Percentiles rank a stretch among this genome's conserved stretches.
Evolutionary conservation across 2,113 vertebrate species (phyloP).

Genomic region (Acrocephalus arundinaceus): DNA sequence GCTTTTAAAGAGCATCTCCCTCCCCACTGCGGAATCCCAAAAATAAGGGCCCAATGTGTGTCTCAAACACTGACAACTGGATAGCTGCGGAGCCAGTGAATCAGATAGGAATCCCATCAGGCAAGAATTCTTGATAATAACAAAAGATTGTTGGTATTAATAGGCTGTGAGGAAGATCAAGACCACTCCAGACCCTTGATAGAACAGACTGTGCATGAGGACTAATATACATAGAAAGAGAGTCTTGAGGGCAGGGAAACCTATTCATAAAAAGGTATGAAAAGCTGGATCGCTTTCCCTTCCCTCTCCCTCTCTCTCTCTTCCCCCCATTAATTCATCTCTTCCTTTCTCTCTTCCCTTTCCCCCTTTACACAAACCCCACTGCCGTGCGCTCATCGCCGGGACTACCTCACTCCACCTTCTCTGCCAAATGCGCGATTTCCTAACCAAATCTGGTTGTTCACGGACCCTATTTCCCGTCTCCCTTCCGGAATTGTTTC

Average conservation of each 20-base stretch:
- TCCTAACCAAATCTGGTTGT: rapidly evolving
- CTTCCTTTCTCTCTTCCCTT: neutral
- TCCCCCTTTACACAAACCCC: neutral
- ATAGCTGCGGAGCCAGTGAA: neutral
- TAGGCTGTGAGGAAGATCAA: neutral
- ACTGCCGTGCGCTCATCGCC: neutral
- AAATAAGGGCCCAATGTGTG: too few species aligned
- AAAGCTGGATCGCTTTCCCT: neutral
- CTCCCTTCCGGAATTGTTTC: rapidly evolving
- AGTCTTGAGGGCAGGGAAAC: neutral
- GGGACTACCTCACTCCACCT: too few species aligned
- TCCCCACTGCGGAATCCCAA: neutral
- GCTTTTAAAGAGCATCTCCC: neutral
- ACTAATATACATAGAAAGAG: neutral
- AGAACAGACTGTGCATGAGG: neutral
- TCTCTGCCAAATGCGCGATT: rapidly evolving
- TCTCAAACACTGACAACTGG: neutral
- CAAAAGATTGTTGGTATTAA: neutral
- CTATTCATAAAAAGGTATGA: neutral
- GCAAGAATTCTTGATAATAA: neutral
- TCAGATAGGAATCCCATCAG: neutral
- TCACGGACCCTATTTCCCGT: rapidly evolving
- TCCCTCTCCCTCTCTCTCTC: rapidly evolving
- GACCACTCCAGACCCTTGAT: neutral
- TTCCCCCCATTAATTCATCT: neutral